A percentile compares a stretch with the other conserved stretches of the same genome.
phyloP scores from a whole-genome alignment of 1,140 invertebrate species.

The Brachionus paranguensis region DNA sequence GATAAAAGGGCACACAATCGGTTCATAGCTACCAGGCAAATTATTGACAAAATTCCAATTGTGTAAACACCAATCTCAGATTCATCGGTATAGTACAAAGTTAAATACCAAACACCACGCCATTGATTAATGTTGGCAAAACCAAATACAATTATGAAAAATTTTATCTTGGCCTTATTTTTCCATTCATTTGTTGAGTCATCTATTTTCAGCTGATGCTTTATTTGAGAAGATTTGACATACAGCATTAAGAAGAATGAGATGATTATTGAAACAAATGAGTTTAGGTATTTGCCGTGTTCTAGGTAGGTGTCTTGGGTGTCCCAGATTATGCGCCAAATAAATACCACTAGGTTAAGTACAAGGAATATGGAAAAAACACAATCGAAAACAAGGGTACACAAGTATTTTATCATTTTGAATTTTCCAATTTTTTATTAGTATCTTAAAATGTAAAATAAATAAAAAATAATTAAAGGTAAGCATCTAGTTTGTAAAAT shows the following conservation, averaged over 20 bases:
- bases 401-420: background rate
- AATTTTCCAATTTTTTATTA: background rate
- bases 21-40: background rate
- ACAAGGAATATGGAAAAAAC: constrained; percentile 16
- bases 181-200: background rate
- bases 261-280: background rate
- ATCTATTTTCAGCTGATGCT: background rate
- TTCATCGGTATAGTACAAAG: background rate
- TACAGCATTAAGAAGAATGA: background rate
- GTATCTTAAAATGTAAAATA: background rate
- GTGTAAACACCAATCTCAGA: background rate
- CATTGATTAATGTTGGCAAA: constrained; percentile 27
- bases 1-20: background rate
- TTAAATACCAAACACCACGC: constrained; percentile 31
- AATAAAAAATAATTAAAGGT: background rate
- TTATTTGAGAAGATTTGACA: background rate
- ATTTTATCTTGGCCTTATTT: background rate
- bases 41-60: background rate
- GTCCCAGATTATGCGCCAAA: constrained; percentile 40
- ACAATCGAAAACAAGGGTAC: background rate
- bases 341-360: constrained; percentile 13
- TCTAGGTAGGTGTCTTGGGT: background rate
- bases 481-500: too few relatives aligned
- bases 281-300: background rate
- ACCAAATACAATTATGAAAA: background rate